Percentiles rank a stretch among this genome's conserved stretches.
Conservation (phyloP, 2,888 invertebrate species). For the Odiellus spinosus region DNA sequence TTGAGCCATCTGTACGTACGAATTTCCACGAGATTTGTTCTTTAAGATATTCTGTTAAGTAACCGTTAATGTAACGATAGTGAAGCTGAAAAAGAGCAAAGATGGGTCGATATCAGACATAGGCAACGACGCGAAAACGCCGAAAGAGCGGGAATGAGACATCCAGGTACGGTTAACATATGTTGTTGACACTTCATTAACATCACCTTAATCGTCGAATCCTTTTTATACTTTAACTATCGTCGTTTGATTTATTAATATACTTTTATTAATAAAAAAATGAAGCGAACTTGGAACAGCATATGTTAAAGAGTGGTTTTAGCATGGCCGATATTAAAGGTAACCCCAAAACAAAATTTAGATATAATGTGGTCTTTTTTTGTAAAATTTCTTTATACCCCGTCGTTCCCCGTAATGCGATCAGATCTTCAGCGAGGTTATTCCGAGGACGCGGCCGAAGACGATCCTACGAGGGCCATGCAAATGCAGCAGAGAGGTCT, state of each 20-base stretch:
- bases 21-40: no score
- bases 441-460: conserved; percentile 61
- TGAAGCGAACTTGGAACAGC: conserved; percentile 72
- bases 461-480: conserved; percentile 33
- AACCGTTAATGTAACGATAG: conserved; percentile 33
- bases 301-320: conserved; percentile 71
- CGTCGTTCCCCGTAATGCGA: neutral
- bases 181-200: no score
- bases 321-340: conserved; percentile 87
- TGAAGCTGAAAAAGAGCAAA: conserved; percentile 61
- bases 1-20: no score
- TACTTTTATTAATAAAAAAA: no score
- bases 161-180: conserved; percentile 10
- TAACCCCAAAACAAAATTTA: conserved; percentile 25
- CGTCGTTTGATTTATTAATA: no score
- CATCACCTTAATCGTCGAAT: no score
- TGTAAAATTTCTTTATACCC: neutral
- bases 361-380: neutral
- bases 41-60: no score
- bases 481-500: neutral
- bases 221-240: no score
- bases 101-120: conserved; percentile 69
- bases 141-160: conserved; percentile 10
- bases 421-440: conserved; percentile 66
- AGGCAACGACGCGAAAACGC: conserved; percentile 11